phyloP scores from a whole-genome alignment of 2,888 invertebrate species.

The Proisotoma minuta region DNA sequence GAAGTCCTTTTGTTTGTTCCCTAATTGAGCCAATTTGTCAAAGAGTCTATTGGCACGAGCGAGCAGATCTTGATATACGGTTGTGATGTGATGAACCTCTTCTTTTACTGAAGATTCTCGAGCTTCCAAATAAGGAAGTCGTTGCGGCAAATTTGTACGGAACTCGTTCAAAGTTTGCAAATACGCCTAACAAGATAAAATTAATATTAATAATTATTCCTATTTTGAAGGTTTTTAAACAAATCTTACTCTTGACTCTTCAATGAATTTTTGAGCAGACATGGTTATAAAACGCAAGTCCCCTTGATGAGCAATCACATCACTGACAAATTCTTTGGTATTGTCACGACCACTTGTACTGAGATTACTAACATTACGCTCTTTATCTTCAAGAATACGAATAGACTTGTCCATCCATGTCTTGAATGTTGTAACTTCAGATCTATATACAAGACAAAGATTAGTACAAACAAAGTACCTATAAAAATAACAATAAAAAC shows the following conservation, averaged over 20 bases:
- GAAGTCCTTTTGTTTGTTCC: slow-evolving; percentile 70
- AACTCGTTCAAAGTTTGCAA: slow-evolving; percentile 77
- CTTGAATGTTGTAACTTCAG: slow-evolving; percentile 72
- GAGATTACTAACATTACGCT: slow-evolving; percentile 71
- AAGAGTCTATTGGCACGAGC: slow-evolving; percentile 76
- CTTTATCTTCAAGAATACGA: slow-evolving; percentile 76
- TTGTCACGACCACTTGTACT: slow-evolving; percentile 56
- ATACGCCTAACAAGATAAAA: slow-evolving; percentile 61
- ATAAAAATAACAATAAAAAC: slow-evolving; percentile 9
- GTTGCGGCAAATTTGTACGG: slow-evolving; percentile 75
- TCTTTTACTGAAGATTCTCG: slow-evolving; percentile 71
- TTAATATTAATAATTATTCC: not conserved
- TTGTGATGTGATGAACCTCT: slow-evolving; percentile 71
- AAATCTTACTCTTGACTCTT: slow-evolving; percentile 74
- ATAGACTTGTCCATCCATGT: slow-evolving; percentile 79
- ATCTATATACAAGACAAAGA: too few species aligned
- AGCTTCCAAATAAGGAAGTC: slow-evolving; percentile 72
- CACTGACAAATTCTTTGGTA: slow-evolving; percentile 82
- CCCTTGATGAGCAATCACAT: slow-evolving; percentile 92
- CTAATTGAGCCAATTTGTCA: slow-evolving; percentile 75
- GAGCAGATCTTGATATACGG: slow-evolving; percentile 71
- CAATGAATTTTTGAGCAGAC: slow-evolving; percentile 92
- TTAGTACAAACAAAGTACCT: not conserved
- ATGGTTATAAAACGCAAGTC: slow-evolving; percentile 92
- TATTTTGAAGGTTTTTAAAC: not conserved